Evolutionary conservation across 2,888 invertebrate species (phyloP).

Genomic region (Deilephila elpenor): DNA sequence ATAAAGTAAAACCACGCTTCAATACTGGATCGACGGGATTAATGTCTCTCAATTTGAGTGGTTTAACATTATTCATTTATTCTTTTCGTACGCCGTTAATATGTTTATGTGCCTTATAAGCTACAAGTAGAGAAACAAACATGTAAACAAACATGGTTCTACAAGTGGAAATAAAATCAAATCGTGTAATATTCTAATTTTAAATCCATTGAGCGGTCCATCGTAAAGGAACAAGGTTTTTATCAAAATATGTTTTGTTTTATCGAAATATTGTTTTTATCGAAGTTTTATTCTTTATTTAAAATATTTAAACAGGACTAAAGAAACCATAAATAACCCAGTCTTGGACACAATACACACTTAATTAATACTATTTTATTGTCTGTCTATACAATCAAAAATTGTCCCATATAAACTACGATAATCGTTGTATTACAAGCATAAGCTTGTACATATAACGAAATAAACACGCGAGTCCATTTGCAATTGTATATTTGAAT

Average conservation of each 20-base stretch:
- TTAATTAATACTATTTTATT: neutral
- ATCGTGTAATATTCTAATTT: too few species aligned
- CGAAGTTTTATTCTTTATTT: neutral
- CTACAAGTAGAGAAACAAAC: too few species aligned
- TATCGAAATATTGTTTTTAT: too few species aligned
- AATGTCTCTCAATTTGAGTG: neutral
- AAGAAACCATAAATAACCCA: neutral
- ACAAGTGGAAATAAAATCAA: neutral
- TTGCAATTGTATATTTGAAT: constrained; percentile 18
- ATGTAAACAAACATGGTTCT: too few species aligned
- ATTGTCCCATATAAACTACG: neutral
- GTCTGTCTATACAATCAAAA: neutral
- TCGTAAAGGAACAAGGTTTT: too few species aligned
- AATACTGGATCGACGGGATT: constrained; percentile 9
- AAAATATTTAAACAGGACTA: neutral
- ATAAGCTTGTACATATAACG: constrained; percentile 2
- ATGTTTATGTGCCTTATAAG: too few species aligned
- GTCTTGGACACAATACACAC: neutral
- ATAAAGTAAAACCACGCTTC: neutral
- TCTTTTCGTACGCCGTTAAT: too few species aligned
- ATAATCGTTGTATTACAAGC: neutral
- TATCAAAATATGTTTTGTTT: too few species aligned
- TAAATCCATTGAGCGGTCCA: too few species aligned
- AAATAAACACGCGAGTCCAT: neutral
- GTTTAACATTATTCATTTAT: neutral